These are phyloP conservation scores for Ormyrus thymus DNA, from an alignment of 2,888 invertebrate species.

Conservation along the genomic window DNA sequence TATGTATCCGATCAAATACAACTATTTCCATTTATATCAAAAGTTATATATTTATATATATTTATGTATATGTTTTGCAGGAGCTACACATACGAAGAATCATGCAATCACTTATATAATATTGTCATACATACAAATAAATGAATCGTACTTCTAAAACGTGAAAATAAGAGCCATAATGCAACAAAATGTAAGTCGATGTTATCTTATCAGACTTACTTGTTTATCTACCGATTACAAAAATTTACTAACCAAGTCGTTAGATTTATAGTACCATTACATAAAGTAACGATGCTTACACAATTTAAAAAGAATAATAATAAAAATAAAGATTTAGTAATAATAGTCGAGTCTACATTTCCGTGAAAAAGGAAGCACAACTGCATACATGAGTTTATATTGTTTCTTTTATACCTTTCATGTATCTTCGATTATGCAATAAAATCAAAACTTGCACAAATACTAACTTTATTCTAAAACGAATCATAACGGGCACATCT, in stretches of 20 bases:
- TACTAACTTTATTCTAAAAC: slow-evolving; percentile 44
- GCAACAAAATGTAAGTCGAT: slow-evolving; percentile 39
- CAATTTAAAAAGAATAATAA: slow-evolving; percentile 44
- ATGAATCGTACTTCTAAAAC: slow-evolving; percentile 38
- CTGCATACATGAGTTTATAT: slow-evolving; percentile 60
- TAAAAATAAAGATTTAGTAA: slow-evolving; percentile 41
- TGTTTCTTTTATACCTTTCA: slow-evolving; percentile 13
- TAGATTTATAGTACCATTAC: slow-evolving; percentile 32
- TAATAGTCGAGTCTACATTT: slow-evolving; percentile 48
- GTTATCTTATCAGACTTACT: slow-evolving; percentile 28
- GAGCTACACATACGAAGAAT: slow-evolving; percentile 48
- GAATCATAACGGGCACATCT: slow-evolving; percentile 45
- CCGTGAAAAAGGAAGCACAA: slow-evolving; percentile 65
- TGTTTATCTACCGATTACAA: slow-evolving; percentile 40
- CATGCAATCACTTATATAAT: slow-evolving; percentile 45
- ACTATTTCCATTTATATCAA: slow-evolving; percentile 52
- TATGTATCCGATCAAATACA: slow-evolving; percentile 52
- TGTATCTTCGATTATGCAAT: slow-evolving; percentile 45
- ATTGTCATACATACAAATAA: slow-evolving; percentile 45
- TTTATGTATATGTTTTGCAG: slow-evolving; percentile 28
- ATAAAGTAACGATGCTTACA: slow-evolving; percentile 14
- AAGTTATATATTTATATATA: slow-evolving; percentile 46
- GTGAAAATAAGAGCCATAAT: slow-evolving; percentile 56
- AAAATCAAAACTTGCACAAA: slow-evolving; percentile 51
- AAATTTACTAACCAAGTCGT: slow-evolving; percentile 34